Percentiles rank a stretch among this genome's conserved stretches.
Evolutionary conservation across 2,888 invertebrate genomes (phyloP).

Genomic region (Portevinia maculata): DNA sequence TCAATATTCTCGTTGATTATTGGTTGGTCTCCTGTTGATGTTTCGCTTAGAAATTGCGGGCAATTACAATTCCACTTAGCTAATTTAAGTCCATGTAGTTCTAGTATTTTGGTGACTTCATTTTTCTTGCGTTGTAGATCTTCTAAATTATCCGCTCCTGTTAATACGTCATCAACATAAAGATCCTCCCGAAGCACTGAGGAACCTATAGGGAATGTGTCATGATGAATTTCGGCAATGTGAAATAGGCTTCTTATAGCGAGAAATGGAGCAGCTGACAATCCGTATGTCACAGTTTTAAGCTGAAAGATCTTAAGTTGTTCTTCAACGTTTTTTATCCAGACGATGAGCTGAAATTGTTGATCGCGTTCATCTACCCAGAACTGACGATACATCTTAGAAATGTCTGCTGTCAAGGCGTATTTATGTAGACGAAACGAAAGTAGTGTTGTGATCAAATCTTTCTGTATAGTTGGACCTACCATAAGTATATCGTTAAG

Average conservation of each 20-base stretch:
- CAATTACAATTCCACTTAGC: background rate
- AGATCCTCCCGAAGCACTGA: too few relatives aligned
- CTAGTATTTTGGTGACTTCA: background rate
- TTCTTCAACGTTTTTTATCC: background rate
- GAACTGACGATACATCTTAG: background rate
- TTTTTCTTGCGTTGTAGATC: background rate
- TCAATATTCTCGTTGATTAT: background rate
- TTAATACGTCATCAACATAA: too few relatives aligned
- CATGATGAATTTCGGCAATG: background rate
- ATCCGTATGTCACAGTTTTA: background rate
- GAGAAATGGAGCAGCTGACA: background rate
- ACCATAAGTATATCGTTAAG: too few relatives aligned
- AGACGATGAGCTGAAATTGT: background rate
- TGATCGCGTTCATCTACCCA: background rate
- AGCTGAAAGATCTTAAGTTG: too few relatives aligned
- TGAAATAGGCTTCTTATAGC: too few relatives aligned
- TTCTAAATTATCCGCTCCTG: too few relatives aligned
- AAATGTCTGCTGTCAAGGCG: too few relatives aligned
- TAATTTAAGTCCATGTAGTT: background rate
- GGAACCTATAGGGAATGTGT: background rate
- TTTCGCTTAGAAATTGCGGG: background rate
- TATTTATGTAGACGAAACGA: constrained; percentile 21
- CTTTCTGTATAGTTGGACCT: constrained; percentile 52
- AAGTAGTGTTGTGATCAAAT: constrained; percentile 39
- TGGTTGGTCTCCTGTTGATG: background rate